A percentile compares a stretch with the other conserved stretches of the same genome.
phyloP scores from a whole-genome alignment of 2,888 invertebrate genomes.

The Eudasyphora cyanicolor region DNA sequence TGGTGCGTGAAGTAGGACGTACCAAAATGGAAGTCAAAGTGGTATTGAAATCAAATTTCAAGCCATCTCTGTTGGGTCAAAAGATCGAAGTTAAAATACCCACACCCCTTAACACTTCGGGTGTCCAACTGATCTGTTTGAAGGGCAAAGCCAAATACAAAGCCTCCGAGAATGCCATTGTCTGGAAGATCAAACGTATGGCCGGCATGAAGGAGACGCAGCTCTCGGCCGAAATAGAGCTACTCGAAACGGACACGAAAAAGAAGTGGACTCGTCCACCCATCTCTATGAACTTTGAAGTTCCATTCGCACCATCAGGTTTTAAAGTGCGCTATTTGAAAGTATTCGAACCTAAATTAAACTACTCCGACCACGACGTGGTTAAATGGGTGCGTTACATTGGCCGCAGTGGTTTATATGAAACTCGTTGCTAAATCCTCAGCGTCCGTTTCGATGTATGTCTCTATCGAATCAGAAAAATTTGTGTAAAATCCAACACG shows the following conservation, averaged over 20 bases:
- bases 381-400: slow-evolving; percentile 99
- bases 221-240: slow-evolving; percentile 98
- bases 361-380: slow-evolving; percentile 99
- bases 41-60: slow-evolving; percentile 99
- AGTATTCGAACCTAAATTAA: slow-evolving; percentile 99
- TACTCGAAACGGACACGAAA: slow-evolving; percentile 98
- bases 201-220: slow-evolving; percentile 99
- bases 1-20: slow-evolving; percentile 98
- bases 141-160: slow-evolving; percentile 99
- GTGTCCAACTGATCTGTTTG: slow-evolving; percentile 98
- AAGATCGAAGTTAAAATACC: slow-evolving; percentile 99
- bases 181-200: slow-evolving; percentile 97
- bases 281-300: slow-evolving; percentile 99
- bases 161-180: slow-evolving; percentile 99
- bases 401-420: slow-evolving; percentile 98
- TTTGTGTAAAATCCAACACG: background rate
- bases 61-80: slow-evolving; percentile 97
- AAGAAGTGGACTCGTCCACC: slow-evolving; percentile 99
- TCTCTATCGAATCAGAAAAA: background rate
- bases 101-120: slow-evolving; percentile 98
- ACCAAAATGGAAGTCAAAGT: slow-evolving; percentile 99
- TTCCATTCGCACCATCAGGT: slow-evolving; percentile 99
- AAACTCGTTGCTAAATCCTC: slow-evolving; percentile 94
- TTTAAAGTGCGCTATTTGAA: slow-evolving; percentile 99
- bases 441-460: background rate